Percentiles rank a stretch among this genome's conserved stretches.
Evolutionary conservation across 2,888 invertebrate species (phyloP).

Genomic region (Bhutanitis thaidina): DNA sequence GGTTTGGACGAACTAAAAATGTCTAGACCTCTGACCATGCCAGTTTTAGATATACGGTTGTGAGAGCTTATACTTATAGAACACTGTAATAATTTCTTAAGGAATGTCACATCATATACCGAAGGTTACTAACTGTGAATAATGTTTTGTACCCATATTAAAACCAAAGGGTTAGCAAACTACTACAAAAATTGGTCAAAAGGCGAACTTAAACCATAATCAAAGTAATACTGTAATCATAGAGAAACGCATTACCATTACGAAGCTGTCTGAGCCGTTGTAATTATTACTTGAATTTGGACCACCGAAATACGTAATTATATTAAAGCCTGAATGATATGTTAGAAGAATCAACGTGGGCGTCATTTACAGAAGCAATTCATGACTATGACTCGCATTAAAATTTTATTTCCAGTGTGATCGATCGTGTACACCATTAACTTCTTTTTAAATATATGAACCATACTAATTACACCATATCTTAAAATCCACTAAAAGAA

Average conservation of each 20-base stretch:
- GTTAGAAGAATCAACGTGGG: slow-evolving; percentile 1
- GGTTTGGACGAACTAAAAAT: too few species aligned
- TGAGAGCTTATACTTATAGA: too few species aligned
- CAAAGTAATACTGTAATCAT: slow-evolving; percentile 42
- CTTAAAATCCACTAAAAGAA: too few species aligned
- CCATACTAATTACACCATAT: too few species aligned
- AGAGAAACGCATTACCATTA: slow-evolving; percentile 37
- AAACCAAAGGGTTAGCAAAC: not conserved
- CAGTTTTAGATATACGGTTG: too few species aligned
- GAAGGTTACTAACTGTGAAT: too few species aligned
- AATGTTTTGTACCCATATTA: too few species aligned
- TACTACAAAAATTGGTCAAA: slow-evolving; percentile 30
- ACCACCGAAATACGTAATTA: slow-evolving; percentile 47
- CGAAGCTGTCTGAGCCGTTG: slow-evolving; percentile 30
- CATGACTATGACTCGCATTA: not conserved
- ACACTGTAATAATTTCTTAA: too few species aligned
- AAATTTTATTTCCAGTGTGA: not conserved
- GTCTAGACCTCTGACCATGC: too few species aligned
- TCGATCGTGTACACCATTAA: too few species aligned
- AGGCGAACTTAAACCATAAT: slow-evolving; percentile 33
- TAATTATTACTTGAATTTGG: slow-evolving; percentile 53
- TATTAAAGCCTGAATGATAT: slow-evolving; percentile 14
- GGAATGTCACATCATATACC: too few species aligned
- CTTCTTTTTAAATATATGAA: too few species aligned
- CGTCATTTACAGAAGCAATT: slow-evolving; percentile 6